Conservation (phyloP, 2,797 vertebrate species). For the Phoeniculus purpureus region DNA sequence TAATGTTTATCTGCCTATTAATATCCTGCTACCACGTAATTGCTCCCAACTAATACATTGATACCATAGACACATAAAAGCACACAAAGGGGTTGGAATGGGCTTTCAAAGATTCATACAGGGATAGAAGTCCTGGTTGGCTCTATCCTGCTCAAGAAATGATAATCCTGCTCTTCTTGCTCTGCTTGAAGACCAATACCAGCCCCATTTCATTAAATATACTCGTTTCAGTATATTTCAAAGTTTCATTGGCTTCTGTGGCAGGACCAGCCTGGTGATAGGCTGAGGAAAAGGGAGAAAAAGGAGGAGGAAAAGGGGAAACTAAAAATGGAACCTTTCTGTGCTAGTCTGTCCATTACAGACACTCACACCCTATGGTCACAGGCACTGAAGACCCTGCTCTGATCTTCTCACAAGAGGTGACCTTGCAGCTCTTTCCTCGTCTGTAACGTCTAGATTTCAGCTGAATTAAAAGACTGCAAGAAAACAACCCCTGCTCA, state of each 20-base stretch:
- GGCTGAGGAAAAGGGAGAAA: not conserved
- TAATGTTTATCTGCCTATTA: no score
- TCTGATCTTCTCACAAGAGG: not conserved
- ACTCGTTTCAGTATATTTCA: not conserved
- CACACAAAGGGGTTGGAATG: not conserved
- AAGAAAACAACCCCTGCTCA: not conserved
- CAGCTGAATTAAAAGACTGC: not conserved
- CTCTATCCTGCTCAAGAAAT: fast-evolving
- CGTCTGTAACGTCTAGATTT: not conserved
- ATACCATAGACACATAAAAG: not conserved
- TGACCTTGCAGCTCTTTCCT: slow-evolving; percentile 17
- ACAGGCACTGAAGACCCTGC: not conserved
- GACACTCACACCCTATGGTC: not conserved
- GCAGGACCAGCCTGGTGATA: not conserved
- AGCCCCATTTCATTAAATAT: not conserved
- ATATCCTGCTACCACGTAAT: no score
- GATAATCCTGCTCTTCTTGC: no score
- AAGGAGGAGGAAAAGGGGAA: no score
- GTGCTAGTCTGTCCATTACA: not conserved
- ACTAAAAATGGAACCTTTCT: not conserved
- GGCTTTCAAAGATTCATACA: not conserved
- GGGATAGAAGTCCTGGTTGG: not conserved
- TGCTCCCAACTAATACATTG: no score
- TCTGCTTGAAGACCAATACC: no score
- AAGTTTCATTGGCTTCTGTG: not conserved